phyloP scores from a whole-genome alignment of 30 jellyfish, hydroid and myxozoan species.

The Aurelia coerulea region DNA sequence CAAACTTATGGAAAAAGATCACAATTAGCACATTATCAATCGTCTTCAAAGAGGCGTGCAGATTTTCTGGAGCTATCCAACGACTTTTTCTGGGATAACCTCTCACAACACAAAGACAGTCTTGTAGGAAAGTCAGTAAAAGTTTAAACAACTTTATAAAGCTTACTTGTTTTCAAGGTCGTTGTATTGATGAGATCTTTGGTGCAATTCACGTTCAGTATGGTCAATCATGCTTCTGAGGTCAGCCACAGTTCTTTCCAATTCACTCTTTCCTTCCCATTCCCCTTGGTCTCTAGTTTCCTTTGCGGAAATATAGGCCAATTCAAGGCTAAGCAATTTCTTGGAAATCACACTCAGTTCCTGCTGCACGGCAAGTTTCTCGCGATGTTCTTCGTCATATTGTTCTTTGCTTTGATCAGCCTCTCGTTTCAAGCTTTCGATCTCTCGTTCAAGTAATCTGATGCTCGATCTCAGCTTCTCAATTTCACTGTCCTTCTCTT shows the following conservation, averaged over 20 bases:
- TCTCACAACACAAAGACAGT: too few species aligned
- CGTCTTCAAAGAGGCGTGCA: too few species aligned
- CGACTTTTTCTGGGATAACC: too few species aligned
- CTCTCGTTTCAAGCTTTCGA: slow-evolving; percentile 74
- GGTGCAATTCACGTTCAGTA: slow-evolving; percentile 85
- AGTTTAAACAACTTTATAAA: too few species aligned
- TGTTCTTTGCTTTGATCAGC: slow-evolving; percentile 70
- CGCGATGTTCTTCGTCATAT: slow-evolving; percentile 75
- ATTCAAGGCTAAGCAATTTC: slow-evolving; percentile 76
- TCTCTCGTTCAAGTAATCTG: slow-evolving; percentile 86
- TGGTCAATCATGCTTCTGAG: slow-evolving; percentile 77
- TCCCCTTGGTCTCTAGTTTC: slow-evolving; percentile 72
- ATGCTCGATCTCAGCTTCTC: slow-evolving; percentile 80
- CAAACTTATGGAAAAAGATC: too few species aligned
- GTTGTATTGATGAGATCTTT: slow-evolving; percentile 53
- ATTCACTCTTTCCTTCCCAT: slow-evolving; percentile 81
- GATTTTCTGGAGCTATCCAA: too few species aligned
- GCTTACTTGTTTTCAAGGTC: slow-evolving; percentile 69
- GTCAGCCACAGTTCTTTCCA: slow-evolving; percentile 74
- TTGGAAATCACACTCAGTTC: slow-evolving; percentile 83
- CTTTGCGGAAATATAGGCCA: slow-evolving; percentile 81
- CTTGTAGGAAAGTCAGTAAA: too few species aligned
- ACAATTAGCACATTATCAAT: too few species aligned
- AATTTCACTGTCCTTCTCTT: slow-evolving; percentile 92
- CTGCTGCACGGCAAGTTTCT: slow-evolving; percentile 70